Conservation (phyloP, 2,888 invertebrate genomes). For the Bombyx huttoni region DNA sequence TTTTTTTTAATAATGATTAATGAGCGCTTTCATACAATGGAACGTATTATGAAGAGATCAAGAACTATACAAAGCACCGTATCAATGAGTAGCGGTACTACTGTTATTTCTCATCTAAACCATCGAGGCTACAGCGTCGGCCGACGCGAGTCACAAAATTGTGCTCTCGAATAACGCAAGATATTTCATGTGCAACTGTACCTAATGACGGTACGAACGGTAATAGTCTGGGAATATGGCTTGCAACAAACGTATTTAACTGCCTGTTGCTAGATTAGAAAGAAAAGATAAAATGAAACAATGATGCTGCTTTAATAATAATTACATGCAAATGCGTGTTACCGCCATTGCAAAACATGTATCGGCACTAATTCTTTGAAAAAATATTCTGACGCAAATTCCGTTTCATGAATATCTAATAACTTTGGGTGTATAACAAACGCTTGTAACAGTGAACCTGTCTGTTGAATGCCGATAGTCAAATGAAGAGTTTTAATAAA, state of each 20-base stretch:
- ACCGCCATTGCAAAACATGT: slow-evolving; percentile 35
- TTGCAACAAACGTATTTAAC: slow-evolving; percentile 43
- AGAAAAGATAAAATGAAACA: slow-evolving; percentile 55
- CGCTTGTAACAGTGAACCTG: no score
- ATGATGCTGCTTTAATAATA: slow-evolving; percentile 34
- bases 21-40: slow-evolving; percentile 52
- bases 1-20: slow-evolving; percentile 39
- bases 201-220: slow-evolving; percentile 53
- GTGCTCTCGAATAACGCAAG: slow-evolving; percentile 53
- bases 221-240: slow-evolving; percentile 60
- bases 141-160: slow-evolving; percentile 47
- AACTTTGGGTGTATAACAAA: no score
- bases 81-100: slow-evolving; percentile 59
- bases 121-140: slow-evolving; percentile 13
- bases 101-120: slow-evolving; percentile 52
- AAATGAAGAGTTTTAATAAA: no score
- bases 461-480: no score
- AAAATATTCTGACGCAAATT: no score
- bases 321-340: slow-evolving; percentile 42
- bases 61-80: slow-evolving; percentile 61
- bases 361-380: slow-evolving; percentile 2
- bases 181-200: slow-evolving; percentile 61
- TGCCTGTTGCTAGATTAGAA: slow-evolving; percentile 46
- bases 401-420: no score
- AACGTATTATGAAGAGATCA: slow-evolving; percentile 58